Percentiles rank a stretch among this genome's conserved stretches.
These are phyloP conservation scores for Cynocephalus volans DNA, from an alignment of 2,113 vertebrate species.

Conservation along the genomic window DNA sequence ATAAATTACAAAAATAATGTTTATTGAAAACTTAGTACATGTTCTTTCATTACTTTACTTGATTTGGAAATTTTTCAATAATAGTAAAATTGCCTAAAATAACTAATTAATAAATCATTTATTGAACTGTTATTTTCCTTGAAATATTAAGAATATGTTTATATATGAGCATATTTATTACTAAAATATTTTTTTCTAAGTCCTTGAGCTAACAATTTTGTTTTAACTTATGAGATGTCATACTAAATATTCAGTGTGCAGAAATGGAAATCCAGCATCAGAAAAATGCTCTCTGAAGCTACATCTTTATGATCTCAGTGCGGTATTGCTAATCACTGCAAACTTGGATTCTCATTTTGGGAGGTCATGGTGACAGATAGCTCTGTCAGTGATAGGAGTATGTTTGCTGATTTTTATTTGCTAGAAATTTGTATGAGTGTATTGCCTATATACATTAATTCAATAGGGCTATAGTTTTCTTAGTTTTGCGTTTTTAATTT, in stretches of 20 bases:
- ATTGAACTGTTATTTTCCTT: neutral
- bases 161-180: neutral
- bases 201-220: neutral
- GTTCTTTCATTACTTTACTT: neutral
- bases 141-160: neutral
- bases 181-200: neutral
- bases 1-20: neutral
- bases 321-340: neutral
- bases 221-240: neutral
- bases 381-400: neutral
- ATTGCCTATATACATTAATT: neutral
- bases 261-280: neutral
- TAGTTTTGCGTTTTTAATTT: neutral
- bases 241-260: neutral
- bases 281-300: neutral
- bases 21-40: neutral
- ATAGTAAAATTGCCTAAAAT: neutral
- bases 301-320: neutral
- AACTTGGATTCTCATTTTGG: neutral
- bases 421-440: neutral
- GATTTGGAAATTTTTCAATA: neutral
- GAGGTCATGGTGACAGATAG: slow-evolving; percentile 1
- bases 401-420: slow-evolving; percentile 15
- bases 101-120: neutral
- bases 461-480: neutral